A percentile compares a stretch with the other conserved stretches of the same genome.
These are phyloP conservation scores for Dolomedes plantarius DNA, from an alignment of 2,888 invertebrate species.

Conservation along the genomic window DNA sequence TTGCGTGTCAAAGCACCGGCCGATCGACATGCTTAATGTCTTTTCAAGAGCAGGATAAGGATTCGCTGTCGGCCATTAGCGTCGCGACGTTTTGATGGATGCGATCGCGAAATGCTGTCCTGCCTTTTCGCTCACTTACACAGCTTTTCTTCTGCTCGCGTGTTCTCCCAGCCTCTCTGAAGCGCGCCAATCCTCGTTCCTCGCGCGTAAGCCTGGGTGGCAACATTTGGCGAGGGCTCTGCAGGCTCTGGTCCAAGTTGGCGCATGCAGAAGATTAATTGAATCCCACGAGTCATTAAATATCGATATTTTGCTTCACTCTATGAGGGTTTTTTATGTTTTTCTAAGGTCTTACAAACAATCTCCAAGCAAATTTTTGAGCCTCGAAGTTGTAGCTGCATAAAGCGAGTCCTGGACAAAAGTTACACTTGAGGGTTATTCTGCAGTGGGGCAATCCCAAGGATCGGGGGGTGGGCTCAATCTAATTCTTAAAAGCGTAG, in stretches of 20 bases:
- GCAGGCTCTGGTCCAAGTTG: background rate
- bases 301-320: background rate
- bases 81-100: slow-evolving; percentile 57
- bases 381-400: too few relatives aligned
- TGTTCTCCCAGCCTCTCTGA: slow-evolving; percentile 13
- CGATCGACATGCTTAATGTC: slow-evolving; percentile 62
- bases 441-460: too few relatives aligned
- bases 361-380: too few relatives aligned
- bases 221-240: slow-evolving; percentile 5
- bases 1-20: slow-evolving; percentile 37
- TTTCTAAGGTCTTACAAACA: too few relatives aligned
- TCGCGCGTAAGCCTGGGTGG: background rate
- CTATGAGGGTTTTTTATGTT: too few relatives aligned
- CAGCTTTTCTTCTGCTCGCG: slow-evolving; percentile 39
- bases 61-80: slow-evolving; percentile 66
- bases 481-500: too few relatives aligned
- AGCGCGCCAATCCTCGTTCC: slow-evolving; percentile 18
- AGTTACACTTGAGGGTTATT: too few relatives aligned
- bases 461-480: too few relatives aligned
- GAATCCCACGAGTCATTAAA: background rate
- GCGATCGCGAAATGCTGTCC: slow-evolving; percentile 51
- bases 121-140: slow-evolving; percentile 67
- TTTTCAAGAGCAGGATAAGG: slow-evolving; percentile 56
- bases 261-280: background rate
- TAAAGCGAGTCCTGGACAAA: too few relatives aligned